Conservation (phyloP, 1,140 invertebrate genomes). For the Bombus sibiricus region DNA sequence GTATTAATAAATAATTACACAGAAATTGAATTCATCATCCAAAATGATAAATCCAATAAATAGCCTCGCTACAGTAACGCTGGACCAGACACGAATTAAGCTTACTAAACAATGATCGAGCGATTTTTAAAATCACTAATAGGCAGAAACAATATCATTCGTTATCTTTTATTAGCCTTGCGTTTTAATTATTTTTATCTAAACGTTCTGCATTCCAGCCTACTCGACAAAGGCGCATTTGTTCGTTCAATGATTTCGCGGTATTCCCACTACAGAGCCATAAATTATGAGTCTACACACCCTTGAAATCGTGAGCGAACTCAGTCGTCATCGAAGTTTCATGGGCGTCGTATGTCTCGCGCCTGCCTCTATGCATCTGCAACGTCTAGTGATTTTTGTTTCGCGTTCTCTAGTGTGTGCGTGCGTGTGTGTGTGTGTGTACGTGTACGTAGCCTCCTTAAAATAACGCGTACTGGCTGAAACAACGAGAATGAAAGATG, state of each 20-base stretch:
- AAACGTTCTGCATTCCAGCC: background rate
- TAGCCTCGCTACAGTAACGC: too few species aligned
- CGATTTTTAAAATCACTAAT: background rate
- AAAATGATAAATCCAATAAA: too few species aligned
- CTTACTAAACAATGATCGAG: background rate
- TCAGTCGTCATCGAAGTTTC: conserved; percentile 27
- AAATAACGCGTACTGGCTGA: background rate
- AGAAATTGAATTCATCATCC: too few species aligned
- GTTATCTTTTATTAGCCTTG: background rate
- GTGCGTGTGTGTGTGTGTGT: too few species aligned
- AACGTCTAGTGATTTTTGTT: background rate
- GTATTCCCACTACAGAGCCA: background rate
- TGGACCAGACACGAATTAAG: too few species aligned
- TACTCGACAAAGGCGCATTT: background rate
- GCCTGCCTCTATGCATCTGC: background rate
- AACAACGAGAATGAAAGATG: background rate
- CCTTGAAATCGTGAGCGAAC: background rate
- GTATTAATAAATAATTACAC: too few species aligned
- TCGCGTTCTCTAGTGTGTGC: too few species aligned
- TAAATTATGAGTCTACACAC: background rate
- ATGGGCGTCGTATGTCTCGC: background rate
- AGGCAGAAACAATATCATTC: background rate
- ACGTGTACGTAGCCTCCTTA: background rate
- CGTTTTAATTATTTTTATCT: background rate
- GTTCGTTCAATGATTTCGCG: background rate